These are phyloP conservation scores for Oncorhynchus kisutch DNA, from an alignment of 2,113 vertebrate species.

Conservation along the genomic window DNA sequence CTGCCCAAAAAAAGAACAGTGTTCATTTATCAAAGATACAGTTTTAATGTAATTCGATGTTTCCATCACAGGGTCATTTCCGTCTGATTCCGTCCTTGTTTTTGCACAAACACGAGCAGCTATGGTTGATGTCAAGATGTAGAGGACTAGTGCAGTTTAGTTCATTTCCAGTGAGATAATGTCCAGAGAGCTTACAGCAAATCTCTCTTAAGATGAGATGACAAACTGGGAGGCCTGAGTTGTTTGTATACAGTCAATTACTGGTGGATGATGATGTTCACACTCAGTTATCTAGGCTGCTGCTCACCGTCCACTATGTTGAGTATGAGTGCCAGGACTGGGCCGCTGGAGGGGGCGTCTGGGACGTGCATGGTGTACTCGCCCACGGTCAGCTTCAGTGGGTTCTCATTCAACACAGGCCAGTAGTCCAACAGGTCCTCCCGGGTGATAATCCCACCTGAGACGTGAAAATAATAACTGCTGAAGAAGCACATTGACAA, in stretches of 20 bases:
- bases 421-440: constrained; percentile 83
- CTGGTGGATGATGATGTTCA: not conserved
- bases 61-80: not conserved
- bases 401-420: constrained; percentile 78
- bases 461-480: constrained; percentile 17
- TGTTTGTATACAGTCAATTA: not conserved
- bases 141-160: not conserved
- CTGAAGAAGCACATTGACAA: not conserved
- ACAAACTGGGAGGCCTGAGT: not conserved
- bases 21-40: not conserved
- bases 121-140: not conserved
- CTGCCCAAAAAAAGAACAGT: too few relatives aligned
- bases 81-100: not conserved
- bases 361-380: constrained; percentile 82
- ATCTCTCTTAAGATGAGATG: not conserved
- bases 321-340: constrained; percentile 88
- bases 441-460: constrained; percentile 86
- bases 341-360: constrained; percentile 87
- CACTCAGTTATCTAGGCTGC: not conserved
- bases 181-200: not conserved
- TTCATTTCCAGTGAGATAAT: not conserved
- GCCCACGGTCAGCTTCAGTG: constrained; percentile 76
- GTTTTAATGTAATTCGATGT: not conserved
- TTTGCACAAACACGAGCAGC: not conserved
- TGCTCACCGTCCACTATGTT: constrained; percentile 90